Evolutionary conservation across 1,140 invertebrate genomes (phyloP).

Genomic region (Tetraneura akinire): DNA sequence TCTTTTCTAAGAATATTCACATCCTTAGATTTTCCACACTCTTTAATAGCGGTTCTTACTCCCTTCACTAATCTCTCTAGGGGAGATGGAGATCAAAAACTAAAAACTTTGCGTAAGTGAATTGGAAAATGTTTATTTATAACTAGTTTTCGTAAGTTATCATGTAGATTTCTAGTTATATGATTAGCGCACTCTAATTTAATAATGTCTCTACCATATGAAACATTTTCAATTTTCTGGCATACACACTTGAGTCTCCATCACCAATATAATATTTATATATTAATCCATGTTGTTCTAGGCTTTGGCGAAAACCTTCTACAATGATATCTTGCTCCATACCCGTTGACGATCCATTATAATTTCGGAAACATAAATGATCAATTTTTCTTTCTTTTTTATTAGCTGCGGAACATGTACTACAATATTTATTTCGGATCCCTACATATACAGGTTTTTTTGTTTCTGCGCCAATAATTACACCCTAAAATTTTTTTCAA

Average conservation of each 20-base stretch:
- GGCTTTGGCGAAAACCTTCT: neutral
- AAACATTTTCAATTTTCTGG: constrained; percentile 2
- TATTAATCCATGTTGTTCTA: constrained; percentile 13
- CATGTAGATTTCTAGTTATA: neutral
- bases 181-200: constrained; percentile 33
- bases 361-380: constrained; percentile 3
- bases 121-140: neutral
- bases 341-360: neutral
- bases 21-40: neutral
- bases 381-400: constrained; percentile 5
- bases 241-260: constrained; percentile 31
- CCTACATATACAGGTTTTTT: neutral
- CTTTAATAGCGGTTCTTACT: neutral
- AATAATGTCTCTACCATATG: neutral
- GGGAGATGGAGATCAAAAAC: neutral
- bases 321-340: constrained; percentile 28
- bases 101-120: neutral
- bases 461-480: constrained; percentile 13
- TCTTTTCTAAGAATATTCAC: neutral
- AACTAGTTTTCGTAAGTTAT: neutral
- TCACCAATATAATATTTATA: constrained; percentile 28
- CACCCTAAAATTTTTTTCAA: neutral
- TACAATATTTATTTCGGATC: neutral
- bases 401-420: neutral
- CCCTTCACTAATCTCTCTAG: neutral